phyloP scores from a whole-genome alignment of 2,113 vertebrate genomes.

The Sorex araneus region DNA sequence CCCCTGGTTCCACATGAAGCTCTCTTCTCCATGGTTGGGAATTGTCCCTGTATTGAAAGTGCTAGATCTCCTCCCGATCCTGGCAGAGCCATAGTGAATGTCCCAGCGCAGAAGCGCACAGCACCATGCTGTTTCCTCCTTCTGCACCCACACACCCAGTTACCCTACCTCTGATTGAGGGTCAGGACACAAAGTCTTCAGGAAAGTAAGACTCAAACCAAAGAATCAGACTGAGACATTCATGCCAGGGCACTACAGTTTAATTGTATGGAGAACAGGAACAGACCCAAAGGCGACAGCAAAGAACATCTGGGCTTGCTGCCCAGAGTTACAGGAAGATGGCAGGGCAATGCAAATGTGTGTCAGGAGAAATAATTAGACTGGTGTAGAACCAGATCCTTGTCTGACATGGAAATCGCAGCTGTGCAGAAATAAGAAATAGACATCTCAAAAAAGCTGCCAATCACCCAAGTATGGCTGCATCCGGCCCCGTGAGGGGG shows the following conservation, averaged over 20 bases:
- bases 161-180: background rate
- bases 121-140: background rate
- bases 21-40: background rate
- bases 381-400: slow-evolving; percentile 26
- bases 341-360: background rate
- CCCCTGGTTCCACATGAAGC: accelerated
- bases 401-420: slow-evolving; percentile 52
- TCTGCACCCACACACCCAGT: background rate
- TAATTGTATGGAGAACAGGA: slow-evolving; percentile 72
- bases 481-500: background rate
- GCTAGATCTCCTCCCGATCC: no score
- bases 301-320: background rate
- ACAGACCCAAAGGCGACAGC: background rate
- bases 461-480: background rate
- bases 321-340: slow-evolving; percentile 3
- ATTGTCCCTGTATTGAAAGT: background rate
- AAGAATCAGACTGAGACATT: background rate
- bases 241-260: slow-evolving; percentile 57
- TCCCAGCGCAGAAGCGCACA: background rate
- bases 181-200: background rate
- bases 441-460: background rate
- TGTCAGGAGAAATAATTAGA: slow-evolving; percentile 21
- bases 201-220: background rate
- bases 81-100: no score
- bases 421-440: slow-evolving; percentile 3